phyloP scores from a whole-genome alignment of 2,888 invertebrate species.

The Andricus curvator region DNA sequence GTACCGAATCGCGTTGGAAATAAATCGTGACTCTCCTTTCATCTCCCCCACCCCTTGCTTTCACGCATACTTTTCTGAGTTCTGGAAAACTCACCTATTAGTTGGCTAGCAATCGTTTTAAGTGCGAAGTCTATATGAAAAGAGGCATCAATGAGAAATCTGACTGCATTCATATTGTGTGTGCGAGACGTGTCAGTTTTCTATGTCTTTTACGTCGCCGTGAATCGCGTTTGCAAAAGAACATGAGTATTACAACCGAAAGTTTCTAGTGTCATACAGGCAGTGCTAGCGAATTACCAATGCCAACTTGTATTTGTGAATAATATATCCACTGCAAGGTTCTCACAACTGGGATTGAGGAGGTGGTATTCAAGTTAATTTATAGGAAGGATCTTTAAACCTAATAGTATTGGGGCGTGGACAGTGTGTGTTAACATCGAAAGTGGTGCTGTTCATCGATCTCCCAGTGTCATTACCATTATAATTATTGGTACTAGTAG shows the following conservation, averaged over 20 bases:
- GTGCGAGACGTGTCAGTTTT: conserved; percentile 2
- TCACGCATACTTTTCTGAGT: background rate
- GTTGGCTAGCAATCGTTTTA: background rate
- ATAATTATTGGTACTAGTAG: background rate
- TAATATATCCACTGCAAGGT: conserved; percentile 9
- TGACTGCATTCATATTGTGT: conserved; percentile 1
- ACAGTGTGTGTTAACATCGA: conserved; percentile 11
- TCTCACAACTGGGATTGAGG: conserved; percentile 9
- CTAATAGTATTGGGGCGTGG: conserved; percentile 19
- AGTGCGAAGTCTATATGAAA: conserved; percentile 48
- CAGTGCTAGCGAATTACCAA: background rate
- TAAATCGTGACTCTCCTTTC: conserved; percentile 15
- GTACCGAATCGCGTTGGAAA: conserved; percentile 5
- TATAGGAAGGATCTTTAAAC: background rate
- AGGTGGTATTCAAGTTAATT: conserved; percentile 2
- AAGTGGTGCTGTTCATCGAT: background rate
- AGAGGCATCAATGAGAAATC: conserved; percentile 50
- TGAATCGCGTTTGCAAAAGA: background rate
- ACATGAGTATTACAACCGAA: background rate
- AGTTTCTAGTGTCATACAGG: background rate
- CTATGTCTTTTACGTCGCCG: background rate
- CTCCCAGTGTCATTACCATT: background rate
- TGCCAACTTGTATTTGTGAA: conserved; percentile 6
- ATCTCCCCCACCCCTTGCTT: background rate
- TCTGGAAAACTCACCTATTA: background rate